Base-by-base conservation (phyloP, 1,140 invertebrate species). In the Eriocheir sinensis region DNA sequence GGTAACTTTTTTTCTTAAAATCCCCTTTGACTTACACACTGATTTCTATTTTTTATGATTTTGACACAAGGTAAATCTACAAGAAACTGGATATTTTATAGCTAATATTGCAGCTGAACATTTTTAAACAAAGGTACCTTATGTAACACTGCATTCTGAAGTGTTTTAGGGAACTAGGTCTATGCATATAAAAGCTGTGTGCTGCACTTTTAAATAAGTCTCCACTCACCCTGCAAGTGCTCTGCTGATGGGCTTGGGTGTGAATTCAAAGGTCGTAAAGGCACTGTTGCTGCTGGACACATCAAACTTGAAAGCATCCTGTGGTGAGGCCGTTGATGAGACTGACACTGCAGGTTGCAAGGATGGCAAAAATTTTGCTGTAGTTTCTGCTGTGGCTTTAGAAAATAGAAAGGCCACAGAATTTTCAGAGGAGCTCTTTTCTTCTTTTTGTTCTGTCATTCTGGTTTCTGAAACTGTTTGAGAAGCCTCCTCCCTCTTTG, bases 261-360 rank as follows among this genome's bases (percentile, higher is more conserved):
- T 40, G 86, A 94, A 91, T 27, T 92, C 89, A 91, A 91, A 91
- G 85, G 93, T 91, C n/a, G 27, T 32, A 40, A 81, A 92, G 89
- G 89, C 89, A 94, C 89, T 91, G 41, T 17, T 86, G 21, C 86
- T 91, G 53, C n/a, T 91, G 79, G 91, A 34, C 40, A 48, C 12
- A 32, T 40, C 91, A 85, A 92, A 92, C 40, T 92, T 85, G 9
- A 92, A 83, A n/a, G 48, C 80, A 60, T 85, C 80, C 30, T 80
- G 40, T 48, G 91, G 36, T 8, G 38, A 21, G 34, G 17, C 36
- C 36, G 91, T 30, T 27, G 72, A 27, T 32, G 88, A 53, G 38
- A 81, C 30, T 80, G 91, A 85, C 12, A 40, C 36, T n/a, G 40
- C 30, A 21, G 80, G n/a, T 15, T 80, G 9, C 15, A 27, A 27